Conservation (phyloP, 2,113 vertebrate species). For the Synodontis membranacea region DNA sequence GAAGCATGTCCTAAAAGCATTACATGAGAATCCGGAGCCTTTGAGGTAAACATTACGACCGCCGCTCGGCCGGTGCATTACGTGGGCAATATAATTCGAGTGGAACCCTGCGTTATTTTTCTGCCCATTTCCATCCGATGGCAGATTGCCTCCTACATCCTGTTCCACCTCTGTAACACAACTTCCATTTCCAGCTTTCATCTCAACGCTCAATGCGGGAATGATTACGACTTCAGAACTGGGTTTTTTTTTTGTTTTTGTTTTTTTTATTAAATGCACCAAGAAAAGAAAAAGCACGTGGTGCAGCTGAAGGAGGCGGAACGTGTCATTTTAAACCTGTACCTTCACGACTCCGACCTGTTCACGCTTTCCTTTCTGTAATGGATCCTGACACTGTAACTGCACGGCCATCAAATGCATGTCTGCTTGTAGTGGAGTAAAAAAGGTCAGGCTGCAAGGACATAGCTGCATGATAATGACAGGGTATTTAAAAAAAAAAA, state of each 20-base stretch:
- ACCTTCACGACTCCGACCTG: neutral
- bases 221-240: neutral
- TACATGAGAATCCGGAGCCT: constrained; percentile 37
- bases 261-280: neutral
- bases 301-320: neutral
- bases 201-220: constrained; percentile 2
- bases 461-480: constrained; percentile 22
- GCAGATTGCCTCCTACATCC: constrained; percentile 28
- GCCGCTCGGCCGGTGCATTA: constrained; percentile 19
- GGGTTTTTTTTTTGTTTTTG: neutral
- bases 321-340: neutral
- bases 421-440: constrained; percentile 11
- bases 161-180: neutral
- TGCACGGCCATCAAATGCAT: neutral
- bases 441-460: constrained; percentile 5
- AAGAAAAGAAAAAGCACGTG: neutral
- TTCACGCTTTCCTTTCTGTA: neutral
- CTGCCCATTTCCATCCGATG: constrained; percentile 5
- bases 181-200: neutral
- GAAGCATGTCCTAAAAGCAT: constrained; percentile 46
- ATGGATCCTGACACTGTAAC: neutral
- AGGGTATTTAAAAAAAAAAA: neutral
- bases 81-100: constrained; percentile 41
- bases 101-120: constrained; percentile 33
- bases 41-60: constrained; percentile 33